Conservation (phyloP, 1,140 invertebrate species). For the Paraescarpia echinospica region DNA sequence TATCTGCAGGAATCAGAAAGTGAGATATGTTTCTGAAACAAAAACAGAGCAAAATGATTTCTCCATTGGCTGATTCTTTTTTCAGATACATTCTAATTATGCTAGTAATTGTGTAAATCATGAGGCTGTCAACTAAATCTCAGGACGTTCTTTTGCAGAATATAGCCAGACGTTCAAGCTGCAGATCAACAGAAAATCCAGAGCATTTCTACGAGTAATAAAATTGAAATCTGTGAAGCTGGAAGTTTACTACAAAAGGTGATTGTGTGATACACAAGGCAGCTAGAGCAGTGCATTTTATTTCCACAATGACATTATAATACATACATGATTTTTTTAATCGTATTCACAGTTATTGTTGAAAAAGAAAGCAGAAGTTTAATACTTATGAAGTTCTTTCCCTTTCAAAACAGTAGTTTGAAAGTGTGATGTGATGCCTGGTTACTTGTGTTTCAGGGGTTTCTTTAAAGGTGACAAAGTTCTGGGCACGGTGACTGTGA, state of each 20-base stretch:
- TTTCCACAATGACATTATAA: too few species aligned
- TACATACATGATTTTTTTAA: too few species aligned
- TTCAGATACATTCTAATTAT: background rate
- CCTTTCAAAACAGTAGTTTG: too few species aligned
- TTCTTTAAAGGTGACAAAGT: slow-evolving; percentile 79
- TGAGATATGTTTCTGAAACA: background rate
- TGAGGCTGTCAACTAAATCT: background rate
- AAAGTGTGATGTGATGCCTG: background rate
- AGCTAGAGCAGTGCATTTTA: background rate
- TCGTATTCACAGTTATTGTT: too few species aligned
- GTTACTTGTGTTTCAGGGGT: slow-evolving; percentile 62
- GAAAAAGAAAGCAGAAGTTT: slow-evolving; percentile 12
- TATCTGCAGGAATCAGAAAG: too few species aligned
- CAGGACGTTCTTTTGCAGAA: slow-evolving; percentile 56
- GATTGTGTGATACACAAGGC: slow-evolving; percentile 44
- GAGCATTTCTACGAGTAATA: slow-evolving; percentile 80
- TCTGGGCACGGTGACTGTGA: slow-evolving; percentile 78
- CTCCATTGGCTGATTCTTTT: background rate
- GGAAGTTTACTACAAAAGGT: slow-evolving; percentile 92
- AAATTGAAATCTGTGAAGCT: slow-evolving; percentile 84
- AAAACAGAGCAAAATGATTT: background rate
- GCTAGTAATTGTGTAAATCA: background rate
- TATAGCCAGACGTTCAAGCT: slow-evolving; percentile 80
- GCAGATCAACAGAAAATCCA: slow-evolving; percentile 75
- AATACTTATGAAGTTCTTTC: too few species aligned